Evolutionary conservation across 2,113 vertebrate species (phyloP), one percentile per base, ranked within the genome.

Genomic region (Thalassarche chlororhynchos): DNA sequence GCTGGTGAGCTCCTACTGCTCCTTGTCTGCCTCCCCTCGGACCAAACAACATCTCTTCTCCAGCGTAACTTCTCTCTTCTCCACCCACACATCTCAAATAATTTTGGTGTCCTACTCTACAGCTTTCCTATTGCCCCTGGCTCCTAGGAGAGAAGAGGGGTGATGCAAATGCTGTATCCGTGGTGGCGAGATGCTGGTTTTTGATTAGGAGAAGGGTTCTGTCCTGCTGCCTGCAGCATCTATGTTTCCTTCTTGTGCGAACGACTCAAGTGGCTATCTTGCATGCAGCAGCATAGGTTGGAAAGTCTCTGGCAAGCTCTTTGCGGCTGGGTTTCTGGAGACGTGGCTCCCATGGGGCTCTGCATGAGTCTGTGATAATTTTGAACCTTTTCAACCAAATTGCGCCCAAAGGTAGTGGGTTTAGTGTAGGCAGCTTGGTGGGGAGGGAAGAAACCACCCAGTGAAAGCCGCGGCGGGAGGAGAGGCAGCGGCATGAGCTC

Each of bases 211-310:
- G 31, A 28, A 66, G 19, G 74, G 36, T 20, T 81, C 46, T 42
- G 51, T 71, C 34, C 72, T n/a, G 34, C 71, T 92, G 75, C 61
- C 57, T 60, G 47, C 14, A 10, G 9, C 17, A 4, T 2, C 47
- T 36, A 2, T 3, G 8, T 71, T 36, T 49, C 40, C 55, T 25
- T 55, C 36, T 44, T 0, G 0, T 8, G 14, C 0, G 0, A 26
- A 29, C 0, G 1, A 5, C 31, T 52, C 40, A 1, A 18, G 65
- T 9, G 10, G 36, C 40, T 24, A 1, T 24, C 68, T 72, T 54
- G 17, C 54, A 5, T 1, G 19, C 60, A 32, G 64, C 80, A 46
- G 10, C 3, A 1, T 1, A 2, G 40, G 5, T 4, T 54, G 72
- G 87, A 29, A 82, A 42, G n/a, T 20, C 47, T 40, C 79, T 42